Evolutionary conservation across 2,888 invertebrate species (phyloP).

Genomic region (Tanypteryx hageni): DNA sequence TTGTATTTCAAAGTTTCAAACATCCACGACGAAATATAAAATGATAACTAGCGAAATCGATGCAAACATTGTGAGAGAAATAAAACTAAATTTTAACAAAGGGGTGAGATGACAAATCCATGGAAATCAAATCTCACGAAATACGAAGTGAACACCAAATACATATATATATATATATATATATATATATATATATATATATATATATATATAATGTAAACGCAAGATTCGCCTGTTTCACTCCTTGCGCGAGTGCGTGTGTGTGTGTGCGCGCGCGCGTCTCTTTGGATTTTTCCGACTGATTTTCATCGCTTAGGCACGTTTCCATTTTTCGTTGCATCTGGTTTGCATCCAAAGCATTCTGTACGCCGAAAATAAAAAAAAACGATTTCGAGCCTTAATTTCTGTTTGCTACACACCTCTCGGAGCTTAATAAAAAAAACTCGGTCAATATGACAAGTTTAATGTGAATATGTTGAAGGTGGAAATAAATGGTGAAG

Average conservation of each 20-base stretch:
- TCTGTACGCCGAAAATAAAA: not conserved
- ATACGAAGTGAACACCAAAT: no score
- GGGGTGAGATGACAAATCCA: no score
- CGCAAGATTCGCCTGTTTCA: not conserved
- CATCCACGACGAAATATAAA: no score
- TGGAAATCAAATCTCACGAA: no score
- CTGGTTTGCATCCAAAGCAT: not conserved
- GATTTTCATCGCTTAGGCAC: not conserved
- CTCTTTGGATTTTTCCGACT: not conserved
- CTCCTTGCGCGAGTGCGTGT: not conserved
- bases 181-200: not conserved
- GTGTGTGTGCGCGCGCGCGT: not conserved
- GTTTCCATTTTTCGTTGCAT: not conserved
- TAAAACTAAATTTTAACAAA: no score
- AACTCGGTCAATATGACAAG: not conserved
- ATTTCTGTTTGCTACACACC: constrained; percentile 3
- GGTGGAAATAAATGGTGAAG: no score
- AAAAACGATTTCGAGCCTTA: not conserved
- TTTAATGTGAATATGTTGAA: not conserved
- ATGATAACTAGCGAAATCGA: no score
- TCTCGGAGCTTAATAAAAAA: not conserved
- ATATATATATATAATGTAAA: not conserved
- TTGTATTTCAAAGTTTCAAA: no score
- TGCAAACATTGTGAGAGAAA: no score
- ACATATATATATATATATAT: no score